phyloP scores from a whole-genome alignment of 1,140 invertebrate genomes.

The Brachionus rubens region DNA sequence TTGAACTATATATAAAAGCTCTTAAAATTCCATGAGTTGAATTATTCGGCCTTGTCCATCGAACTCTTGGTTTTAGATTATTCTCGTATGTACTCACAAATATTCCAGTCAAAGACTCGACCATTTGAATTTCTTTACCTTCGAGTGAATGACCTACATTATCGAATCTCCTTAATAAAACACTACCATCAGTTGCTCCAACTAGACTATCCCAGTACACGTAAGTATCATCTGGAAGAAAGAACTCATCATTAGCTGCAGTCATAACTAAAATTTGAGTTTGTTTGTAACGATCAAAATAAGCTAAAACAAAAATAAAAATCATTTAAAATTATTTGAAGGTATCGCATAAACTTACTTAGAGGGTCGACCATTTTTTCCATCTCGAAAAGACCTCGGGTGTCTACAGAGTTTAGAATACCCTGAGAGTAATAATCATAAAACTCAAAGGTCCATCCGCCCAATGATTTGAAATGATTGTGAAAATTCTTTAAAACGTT shows the following conservation, averaged over 20 bases:
- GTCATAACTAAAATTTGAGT: constrained; percentile 53
- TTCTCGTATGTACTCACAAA: constrained; percentile 49
- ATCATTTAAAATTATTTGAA: neutral
- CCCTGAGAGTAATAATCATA: constrained; percentile 25
- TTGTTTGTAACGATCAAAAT: constrained; percentile 51
- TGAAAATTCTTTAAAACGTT: constrained; percentile 51
- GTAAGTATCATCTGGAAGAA: constrained; percentile 49
- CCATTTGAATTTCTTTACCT: constrained; percentile 51
- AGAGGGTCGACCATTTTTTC: constrained; percentile 53
- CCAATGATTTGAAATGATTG: constrained; percentile 52
- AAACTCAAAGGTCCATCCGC: constrained; percentile 46
- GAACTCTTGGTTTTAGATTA: neutral
- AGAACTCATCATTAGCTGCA: constrained; percentile 55
- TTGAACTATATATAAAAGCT: constrained; percentile 5
- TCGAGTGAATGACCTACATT: constrained; percentile 53
- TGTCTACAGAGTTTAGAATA: constrained; percentile 17
- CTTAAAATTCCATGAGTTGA: constrained; percentile 42
- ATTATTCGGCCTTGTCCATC: constrained; percentile 28
- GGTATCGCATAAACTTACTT: constrained; percentile 47
- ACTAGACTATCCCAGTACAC: constrained; percentile 4
- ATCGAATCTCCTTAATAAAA: constrained; percentile 47
- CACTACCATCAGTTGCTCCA: neutral
- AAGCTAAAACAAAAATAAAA: constrained; percentile 48
- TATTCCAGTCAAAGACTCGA: constrained; percentile 51
- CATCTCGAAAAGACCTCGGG: constrained; percentile 48